phyloP scores from a whole-genome alignment of 2,797 vertebrate species.

The Pseudotriccus pelzelni region DNA sequence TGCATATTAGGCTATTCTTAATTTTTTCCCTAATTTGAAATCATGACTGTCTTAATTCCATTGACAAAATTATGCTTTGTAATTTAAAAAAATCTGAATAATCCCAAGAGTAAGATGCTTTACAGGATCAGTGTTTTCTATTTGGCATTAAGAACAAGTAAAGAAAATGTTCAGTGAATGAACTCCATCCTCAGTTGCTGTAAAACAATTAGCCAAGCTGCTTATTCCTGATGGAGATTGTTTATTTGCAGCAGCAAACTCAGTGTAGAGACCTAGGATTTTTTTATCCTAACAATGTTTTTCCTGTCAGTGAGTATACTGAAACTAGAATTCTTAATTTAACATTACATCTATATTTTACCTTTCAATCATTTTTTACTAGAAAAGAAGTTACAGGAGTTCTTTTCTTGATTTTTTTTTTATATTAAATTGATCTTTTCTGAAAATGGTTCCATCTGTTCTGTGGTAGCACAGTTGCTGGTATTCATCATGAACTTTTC shows the following conservation, averaged over 20 bases:
- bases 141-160: background rate
- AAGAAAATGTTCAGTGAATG: background rate
- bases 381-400: background rate
- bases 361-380: background rate
- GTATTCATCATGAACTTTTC: background rate
- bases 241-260: background rate
- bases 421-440: background rate
- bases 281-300: background rate
- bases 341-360: background rate
- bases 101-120: background rate
- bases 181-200: background rate
- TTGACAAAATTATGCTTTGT: background rate
- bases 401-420: background rate
- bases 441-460: background rate
- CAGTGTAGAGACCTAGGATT: background rate
- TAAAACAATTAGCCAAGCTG: background rate
- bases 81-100: background rate
- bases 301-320: background rate
- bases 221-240: background rate
- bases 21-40: background rate
- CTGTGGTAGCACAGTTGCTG: background rate
- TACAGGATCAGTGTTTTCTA: background rate
- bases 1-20: background rate
- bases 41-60: background rate
- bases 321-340: background rate